A percentile compares a stretch with the other conserved stretches of the same genome.
Conservation (phyloP, 2,797 vertebrate genomes). For the Scolopax bukidnonensis region DNA sequence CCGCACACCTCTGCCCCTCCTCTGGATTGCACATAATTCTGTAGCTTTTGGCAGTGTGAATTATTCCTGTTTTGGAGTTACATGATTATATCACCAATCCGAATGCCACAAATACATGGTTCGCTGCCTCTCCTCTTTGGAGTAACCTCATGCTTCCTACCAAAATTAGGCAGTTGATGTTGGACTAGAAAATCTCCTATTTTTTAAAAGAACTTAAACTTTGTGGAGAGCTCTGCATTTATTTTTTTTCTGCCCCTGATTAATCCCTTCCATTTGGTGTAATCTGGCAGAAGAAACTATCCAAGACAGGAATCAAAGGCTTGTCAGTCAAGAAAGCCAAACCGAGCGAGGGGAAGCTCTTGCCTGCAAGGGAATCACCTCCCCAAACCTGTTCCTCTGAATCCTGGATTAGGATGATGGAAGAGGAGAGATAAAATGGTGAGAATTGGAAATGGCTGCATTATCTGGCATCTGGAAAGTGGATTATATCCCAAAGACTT, state of each 20-base stretch:
- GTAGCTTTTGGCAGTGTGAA: constrained; percentile 37
- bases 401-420: background rate
- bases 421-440: background rate
- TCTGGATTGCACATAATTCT: background rate
- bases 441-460: background rate
- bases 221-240: constrained; percentile 1
- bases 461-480: background rate
- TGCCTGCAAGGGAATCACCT: background rate
- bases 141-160: constrained; percentile 70
- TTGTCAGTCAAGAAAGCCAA: background rate
- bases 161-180: constrained; percentile 59
- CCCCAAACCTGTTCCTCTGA: background rate
- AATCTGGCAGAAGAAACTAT: background rate
- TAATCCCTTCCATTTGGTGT: constrained; percentile 34
- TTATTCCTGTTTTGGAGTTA: constrained; percentile 42
- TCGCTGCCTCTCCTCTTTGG: constrained; percentile 28
- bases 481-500: background rate
- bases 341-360: background rate
- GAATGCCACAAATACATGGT: constrained; percentile 58
- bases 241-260: background rate
- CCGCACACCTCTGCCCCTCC: background rate
- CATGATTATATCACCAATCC: constrained; percentile 14
- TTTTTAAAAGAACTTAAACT: constrained; percentile 5
- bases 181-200: constrained; percentile 14
- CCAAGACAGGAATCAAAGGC: background rate